These are phyloP conservation scores for Rattus rattus DNA, from an alignment of 2,113 vertebrate genomes.

Conservation along the genomic window DNA sequence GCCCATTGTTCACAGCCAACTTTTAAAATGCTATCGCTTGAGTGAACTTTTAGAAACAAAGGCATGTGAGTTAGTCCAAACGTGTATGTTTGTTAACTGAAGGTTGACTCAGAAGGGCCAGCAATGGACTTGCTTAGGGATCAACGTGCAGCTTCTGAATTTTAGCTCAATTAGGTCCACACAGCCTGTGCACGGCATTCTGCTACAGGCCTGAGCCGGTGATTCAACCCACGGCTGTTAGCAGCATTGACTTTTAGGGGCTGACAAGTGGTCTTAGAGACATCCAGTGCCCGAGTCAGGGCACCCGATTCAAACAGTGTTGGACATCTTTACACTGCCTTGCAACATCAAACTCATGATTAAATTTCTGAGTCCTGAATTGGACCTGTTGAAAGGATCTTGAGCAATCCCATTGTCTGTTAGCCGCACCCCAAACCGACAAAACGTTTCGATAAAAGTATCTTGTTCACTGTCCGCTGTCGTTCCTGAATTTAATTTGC, in stretches of 20 bases:
- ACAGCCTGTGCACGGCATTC: not conserved
- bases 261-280: constrained; percentile 38
- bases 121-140: not conserved
- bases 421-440: not conserved
- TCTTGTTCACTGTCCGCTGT: constrained; percentile 27
- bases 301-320: not conserved
- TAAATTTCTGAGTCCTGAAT: constrained; percentile 27
- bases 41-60: constrained; percentile 59
- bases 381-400: constrained; percentile 31
- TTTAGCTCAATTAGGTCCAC: constrained; percentile 49
- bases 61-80: constrained; percentile 3
- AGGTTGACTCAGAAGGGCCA: not conserved
- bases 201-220: not conserved
- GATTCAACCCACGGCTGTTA: not conserved
- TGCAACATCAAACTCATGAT: constrained; percentile 20
- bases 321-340: constrained; percentile 22
- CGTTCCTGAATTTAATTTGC: constrained; percentile 62
- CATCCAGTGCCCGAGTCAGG: not conserved
- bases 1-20: constrained; percentile 8
- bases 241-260: not conserved
- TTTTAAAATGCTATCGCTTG: constrained; percentile 47
- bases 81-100: constrained; percentile 46
- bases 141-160: constrained; percentile 43
- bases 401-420: constrained; percentile 50
- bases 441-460: constrained; percentile 53